Conservation (phyloP, 2,888 invertebrate species). For the Limenitis camilla region DNA sequence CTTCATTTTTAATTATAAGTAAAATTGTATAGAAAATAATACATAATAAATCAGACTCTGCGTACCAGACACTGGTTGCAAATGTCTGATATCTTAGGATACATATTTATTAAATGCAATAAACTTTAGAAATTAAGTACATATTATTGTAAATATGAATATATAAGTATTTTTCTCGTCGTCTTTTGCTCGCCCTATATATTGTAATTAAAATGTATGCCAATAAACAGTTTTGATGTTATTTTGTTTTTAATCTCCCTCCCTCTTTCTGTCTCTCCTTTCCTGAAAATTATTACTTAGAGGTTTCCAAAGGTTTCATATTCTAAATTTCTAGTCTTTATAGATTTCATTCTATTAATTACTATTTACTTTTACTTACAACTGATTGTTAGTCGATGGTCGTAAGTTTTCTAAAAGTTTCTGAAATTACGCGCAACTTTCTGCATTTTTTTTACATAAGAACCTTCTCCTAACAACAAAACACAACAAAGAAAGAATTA, state of each 20-base stretch:
- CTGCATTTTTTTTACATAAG: no score
- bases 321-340: neutral
- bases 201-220: conserved; percentile 36
- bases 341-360: no score
- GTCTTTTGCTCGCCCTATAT: conserved; percentile 52
- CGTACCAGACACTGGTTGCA: neutral
- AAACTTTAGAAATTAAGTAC: neutral
- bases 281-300: neutral
- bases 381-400: no score
- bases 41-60: neutral
- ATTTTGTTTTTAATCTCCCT: conserved; percentile 1
- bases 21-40: neutral
- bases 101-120: neutral
- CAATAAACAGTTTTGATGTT: conserved; percentile 59
- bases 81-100: neutral
- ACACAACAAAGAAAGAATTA: no score
- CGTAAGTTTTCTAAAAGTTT: no score
- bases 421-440: no score
- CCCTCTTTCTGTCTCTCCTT: neutral
- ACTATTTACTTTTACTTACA: no score
- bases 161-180: conserved; percentile 31
- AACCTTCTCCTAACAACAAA: no score
- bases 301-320: neutral
- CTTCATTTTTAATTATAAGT: no score
- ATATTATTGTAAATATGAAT: neutral